A percentile compares a stretch with the other conserved stretches of the same genome.
phyloP scores from a whole-genome alignment of 2,113 vertebrate species.

The Sylvietta virens region DNA sequence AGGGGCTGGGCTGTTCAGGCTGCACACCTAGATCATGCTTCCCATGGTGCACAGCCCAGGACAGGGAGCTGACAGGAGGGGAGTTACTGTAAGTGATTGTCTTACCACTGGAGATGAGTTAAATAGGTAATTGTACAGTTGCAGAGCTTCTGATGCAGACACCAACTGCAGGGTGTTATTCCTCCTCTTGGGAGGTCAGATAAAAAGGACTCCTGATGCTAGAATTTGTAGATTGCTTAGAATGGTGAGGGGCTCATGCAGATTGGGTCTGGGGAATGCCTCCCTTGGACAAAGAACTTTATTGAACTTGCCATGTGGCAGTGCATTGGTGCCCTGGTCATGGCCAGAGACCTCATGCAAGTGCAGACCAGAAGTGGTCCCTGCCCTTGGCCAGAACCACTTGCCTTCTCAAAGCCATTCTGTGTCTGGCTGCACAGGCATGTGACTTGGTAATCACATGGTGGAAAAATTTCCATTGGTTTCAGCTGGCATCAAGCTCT shows the following conservation, averaged over 20 bases:
- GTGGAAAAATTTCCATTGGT: neutral
- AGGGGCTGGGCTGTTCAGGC: neutral
- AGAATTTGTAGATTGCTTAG: neutral
- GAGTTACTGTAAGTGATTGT: neutral
- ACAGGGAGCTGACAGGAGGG: neutral
- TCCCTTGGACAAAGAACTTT: neutral
- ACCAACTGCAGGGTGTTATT: neutral
- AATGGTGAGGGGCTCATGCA: neutral
- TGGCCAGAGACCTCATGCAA: fast-evolving
- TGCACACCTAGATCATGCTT: fast-evolving
- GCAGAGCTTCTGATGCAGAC: neutral
- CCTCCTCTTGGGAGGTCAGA: neutral
- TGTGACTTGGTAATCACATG: neutral
- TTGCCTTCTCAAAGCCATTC: neutral
- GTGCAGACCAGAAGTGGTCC: neutral
- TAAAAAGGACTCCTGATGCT: neutral
- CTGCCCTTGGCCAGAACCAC: neutral
- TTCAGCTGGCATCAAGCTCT: neutral
- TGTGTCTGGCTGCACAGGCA: neutral
- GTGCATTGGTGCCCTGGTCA: fast-evolving
- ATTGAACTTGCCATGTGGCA: neutral
- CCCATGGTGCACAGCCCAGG: fast-evolving
- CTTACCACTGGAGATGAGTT: neutral
- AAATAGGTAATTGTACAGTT: neutral
- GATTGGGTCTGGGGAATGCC: neutral